Conservation (phyloP, 2,888 invertebrate species). For the Trissonchulus latispiculum region DNA sequence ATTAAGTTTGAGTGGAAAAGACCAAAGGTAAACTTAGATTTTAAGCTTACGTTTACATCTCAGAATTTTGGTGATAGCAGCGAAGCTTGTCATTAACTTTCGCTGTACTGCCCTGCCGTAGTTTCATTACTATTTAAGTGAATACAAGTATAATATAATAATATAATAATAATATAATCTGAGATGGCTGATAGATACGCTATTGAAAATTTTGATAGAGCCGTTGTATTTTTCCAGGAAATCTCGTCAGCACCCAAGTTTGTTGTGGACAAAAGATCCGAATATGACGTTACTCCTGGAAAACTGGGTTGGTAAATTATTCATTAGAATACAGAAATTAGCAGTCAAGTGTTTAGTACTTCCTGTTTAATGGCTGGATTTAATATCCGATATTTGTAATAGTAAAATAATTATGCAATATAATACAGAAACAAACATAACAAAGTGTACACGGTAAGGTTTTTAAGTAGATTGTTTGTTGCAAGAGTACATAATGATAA, state of each 20-base stretch:
- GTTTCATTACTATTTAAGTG: too few relatives aligned
- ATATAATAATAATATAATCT: not conserved
- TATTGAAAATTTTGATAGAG: not conserved
- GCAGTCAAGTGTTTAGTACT: constrained; percentile 6
- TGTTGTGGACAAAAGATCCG: constrained; percentile 64
- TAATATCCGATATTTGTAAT: too few relatives aligned
- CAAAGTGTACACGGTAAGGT: too few relatives aligned
- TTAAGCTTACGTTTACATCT: too few relatives aligned
- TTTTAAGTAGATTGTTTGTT: too few relatives aligned
- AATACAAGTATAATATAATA: not conserved
- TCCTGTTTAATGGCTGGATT: not conserved
- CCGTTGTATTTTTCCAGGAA: constrained; percentile 60
- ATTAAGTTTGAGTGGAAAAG: constrained; percentile 84
- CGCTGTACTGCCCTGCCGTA: too few relatives aligned
- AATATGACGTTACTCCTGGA: constrained; percentile 73
- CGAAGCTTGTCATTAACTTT: too few relatives aligned
- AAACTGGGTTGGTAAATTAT: constrained; percentile 63
- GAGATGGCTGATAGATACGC: not conserved
- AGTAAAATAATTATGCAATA: too few relatives aligned
- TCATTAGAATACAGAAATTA: too few relatives aligned
- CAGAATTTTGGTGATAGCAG: too few relatives aligned
- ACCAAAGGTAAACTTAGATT: constrained; percentile 59
- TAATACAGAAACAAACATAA: too few relatives aligned
- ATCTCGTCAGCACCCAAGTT: constrained; percentile 65
- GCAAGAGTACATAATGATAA: too few relatives aligned